Evolutionary conservation across 2,113 vertebrate species (phyloP).

Genomic region (Eptesicus fuscus): DNA sequence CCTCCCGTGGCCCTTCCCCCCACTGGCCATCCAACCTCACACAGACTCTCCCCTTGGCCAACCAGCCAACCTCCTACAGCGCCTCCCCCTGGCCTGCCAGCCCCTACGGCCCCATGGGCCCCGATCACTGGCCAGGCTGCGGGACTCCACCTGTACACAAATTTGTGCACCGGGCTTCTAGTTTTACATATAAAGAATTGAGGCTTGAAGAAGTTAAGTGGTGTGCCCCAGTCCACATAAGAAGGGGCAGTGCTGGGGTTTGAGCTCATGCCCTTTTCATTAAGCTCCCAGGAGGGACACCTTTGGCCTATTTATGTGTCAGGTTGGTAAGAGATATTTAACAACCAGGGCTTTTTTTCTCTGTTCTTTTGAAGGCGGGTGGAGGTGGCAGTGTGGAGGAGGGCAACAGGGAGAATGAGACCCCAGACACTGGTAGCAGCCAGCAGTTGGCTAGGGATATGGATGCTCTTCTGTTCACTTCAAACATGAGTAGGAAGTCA

Average conservation of each 20-base stretch:
- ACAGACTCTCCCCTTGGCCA: no score
- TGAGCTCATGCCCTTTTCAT: not conserved
- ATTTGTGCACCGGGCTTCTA: no score
- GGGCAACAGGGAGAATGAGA: not conserved
- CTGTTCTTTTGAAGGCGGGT: not conserved
- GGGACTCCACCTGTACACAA: no score
- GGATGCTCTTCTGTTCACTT: not conserved
- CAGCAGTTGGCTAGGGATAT: not conserved
- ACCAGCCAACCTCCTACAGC: no score
- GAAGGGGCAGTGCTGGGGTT: not conserved
- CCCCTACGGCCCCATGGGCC: no score
- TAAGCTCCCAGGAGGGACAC: not conserved
- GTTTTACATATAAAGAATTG: not conserved
- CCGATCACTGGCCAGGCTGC: no score
- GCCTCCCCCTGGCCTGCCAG: no score
- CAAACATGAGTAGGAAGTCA: not conserved
- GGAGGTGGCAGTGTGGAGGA: not conserved
- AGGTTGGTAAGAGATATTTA: not conserved
- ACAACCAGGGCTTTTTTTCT: not conserved
- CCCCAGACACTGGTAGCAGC: not conserved
- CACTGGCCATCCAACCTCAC: no score
- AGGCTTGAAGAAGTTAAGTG: not conserved
- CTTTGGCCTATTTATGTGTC: not conserved
- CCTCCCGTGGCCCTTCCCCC: no score
- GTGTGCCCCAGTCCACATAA: not conserved